These are phyloP conservation scores for Heliocidaris tuberculata DNA, from an alignment of 35 echinoderm and acorn worm species.

Conservation along the genomic window DNA sequence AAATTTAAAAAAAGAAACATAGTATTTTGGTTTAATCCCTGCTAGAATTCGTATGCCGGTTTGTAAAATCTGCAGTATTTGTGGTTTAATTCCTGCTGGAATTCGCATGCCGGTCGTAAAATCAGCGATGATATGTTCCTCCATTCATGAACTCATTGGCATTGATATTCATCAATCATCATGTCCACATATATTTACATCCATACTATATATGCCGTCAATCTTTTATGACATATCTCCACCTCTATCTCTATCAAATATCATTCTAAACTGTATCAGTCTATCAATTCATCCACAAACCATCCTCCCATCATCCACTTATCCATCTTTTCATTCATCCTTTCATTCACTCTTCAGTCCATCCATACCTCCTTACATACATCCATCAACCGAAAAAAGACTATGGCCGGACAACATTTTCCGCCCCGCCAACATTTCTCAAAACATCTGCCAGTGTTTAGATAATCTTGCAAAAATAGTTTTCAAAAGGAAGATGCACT, in stretches of 20 bases:
- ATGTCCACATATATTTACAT: too few relatives aligned
- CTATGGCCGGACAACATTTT: not conserved
- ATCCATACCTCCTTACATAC: not conserved
- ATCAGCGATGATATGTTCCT: too few relatives aligned
- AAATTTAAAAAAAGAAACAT: too few relatives aligned
- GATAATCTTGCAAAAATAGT: constrained; percentile 18
- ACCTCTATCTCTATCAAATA: not conserved
- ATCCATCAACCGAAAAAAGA: not conserved
- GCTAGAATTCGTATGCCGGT: too few relatives aligned
- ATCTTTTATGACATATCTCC: not conserved
- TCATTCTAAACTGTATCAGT: not conserved
- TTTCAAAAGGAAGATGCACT: constrained; percentile 16
- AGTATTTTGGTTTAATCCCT: too few relatives aligned
- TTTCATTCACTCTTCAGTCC: not conserved
- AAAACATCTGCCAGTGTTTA: constrained; percentile 2
- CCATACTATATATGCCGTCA: too few relatives aligned
- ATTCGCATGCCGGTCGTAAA: too few relatives aligned
- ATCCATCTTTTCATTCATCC: not conserved
- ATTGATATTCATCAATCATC: too few relatives aligned
- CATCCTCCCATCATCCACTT: not conserved
- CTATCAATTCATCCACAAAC: not conserved
- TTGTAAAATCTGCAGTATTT: too few relatives aligned
- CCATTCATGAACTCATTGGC: too few relatives aligned
- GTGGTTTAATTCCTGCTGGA: too few relatives aligned
- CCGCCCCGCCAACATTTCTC: not conserved